Conservation (phyloP, 2,113 vertebrate genomes). For the Prionailurus bengalensis region DNA sequence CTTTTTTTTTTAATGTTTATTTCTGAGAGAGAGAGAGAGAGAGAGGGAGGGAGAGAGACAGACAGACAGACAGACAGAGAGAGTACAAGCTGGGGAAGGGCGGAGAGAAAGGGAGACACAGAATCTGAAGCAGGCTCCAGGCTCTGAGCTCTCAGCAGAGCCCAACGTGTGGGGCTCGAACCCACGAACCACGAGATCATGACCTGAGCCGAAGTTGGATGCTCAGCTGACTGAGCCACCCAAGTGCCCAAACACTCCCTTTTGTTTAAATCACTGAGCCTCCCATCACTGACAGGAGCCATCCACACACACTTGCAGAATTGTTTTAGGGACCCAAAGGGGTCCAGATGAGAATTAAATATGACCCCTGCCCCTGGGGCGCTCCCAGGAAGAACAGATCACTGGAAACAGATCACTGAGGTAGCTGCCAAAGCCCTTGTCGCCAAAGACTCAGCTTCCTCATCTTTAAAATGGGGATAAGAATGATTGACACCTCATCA, state of each 20-base stretch:
- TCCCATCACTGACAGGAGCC: not conserved
- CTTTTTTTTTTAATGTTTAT: too few species aligned
- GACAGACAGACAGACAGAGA: too few species aligned
- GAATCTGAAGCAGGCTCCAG: too few species aligned
- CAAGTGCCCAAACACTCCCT: not conserved
- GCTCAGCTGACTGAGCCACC: too few species aligned
- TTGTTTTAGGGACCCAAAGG: not conserved
- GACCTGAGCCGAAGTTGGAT: too few species aligned
- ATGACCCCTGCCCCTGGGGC: accelerated
- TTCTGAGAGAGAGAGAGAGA: too few species aligned
- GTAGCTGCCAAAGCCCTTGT: not conserved
- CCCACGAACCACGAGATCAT: too few species aligned
- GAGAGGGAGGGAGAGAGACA: too few species aligned
- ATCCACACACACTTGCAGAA: not conserved
- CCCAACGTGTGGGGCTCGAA: too few species aligned
- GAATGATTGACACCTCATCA: accelerated
- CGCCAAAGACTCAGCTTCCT: not conserved
- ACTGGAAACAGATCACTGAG: not conserved
- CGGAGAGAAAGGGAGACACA: too few species aligned
- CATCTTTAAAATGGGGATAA: not conserved
- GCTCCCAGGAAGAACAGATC: not conserved
- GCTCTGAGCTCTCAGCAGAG: too few species aligned
- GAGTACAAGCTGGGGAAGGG: too few species aligned
- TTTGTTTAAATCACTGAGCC: not conserved
- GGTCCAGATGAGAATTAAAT: not conserved